phyloP scores from a whole-genome alignment of 2,888 invertebrate genomes.

The Julus scandinavius region DNA sequence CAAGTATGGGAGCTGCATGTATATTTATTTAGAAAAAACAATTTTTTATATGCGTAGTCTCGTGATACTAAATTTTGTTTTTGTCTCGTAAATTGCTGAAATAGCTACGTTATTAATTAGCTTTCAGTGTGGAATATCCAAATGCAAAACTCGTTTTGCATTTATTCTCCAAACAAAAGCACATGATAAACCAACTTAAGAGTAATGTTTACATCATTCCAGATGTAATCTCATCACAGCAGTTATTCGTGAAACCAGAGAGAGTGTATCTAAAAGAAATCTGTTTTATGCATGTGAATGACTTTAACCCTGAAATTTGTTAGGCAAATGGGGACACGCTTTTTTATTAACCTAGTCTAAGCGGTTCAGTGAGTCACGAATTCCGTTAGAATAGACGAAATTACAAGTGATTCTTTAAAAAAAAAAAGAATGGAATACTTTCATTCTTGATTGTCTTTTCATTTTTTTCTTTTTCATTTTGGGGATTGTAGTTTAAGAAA shows the following conservation, averaged over 20 bases:
- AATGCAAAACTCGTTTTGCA: no score
- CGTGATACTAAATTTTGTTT: no score
- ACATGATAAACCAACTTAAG: no score
- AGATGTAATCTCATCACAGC: background rate
- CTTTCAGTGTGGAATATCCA: no score
- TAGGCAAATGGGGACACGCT: background rate
- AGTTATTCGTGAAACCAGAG: background rate
- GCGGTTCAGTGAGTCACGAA: slow-evolving; percentile 21
- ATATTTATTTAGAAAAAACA: no score
- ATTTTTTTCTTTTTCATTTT: background rate
- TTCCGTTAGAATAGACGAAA: slow-evolving; percentile 19
- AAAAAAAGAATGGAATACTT: background rate
- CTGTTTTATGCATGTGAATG: background rate
- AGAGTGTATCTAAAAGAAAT: background rate
- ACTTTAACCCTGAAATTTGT: slow-evolving; percentile 19
- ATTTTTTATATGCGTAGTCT: no score
- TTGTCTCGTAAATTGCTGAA: no score
- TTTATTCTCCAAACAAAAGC: no score
- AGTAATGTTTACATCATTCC: no score
- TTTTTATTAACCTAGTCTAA: background rate
- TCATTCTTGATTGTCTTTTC: background rate
- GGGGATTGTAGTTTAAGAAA: background rate
- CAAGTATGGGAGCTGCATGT: no score
- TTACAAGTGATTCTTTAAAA: background rate
- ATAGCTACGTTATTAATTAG: no score